phyloP scores from a whole-genome alignment of 2,113 vertebrate genomes.

The Neofelis nebulosa region DNA sequence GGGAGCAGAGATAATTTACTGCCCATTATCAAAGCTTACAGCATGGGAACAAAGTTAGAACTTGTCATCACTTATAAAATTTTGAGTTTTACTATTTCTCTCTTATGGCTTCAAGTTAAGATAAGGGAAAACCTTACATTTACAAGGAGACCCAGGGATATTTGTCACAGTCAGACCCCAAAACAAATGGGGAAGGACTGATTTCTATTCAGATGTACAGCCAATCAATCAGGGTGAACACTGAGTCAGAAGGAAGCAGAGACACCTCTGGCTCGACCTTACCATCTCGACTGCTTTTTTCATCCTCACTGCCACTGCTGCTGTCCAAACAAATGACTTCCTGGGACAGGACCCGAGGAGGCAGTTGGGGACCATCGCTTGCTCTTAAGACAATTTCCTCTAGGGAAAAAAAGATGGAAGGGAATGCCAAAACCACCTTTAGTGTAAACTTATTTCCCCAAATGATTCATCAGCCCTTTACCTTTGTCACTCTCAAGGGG shows the following conservation, averaged over 20 bases:
- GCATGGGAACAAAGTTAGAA: neutral
- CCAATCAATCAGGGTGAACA: neutral
- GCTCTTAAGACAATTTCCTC: constrained; percentile 90
- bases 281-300: constrained; percentile 91
- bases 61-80: neutral
- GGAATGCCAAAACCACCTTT: neutral
- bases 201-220: neutral
- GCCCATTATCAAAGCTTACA: neutral
- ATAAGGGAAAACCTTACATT: neutral
- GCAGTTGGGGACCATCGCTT: constrained; percentile 90
- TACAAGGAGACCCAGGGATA: neutral
- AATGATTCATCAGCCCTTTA: neutral
- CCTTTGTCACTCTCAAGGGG: neutral
- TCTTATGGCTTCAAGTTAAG: neutral
- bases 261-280: constrained; percentile 63
- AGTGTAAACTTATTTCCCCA: neutral
- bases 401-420: constrained; percentile 65
- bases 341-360: constrained; percentile 89
- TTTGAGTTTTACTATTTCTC: neutral
- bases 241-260: neutral
- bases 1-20: neutral
- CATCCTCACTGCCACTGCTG: constrained; percentile 91
- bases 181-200: neutral
- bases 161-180: neutral
- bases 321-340: constrained; percentile 98